Conservation (phyloP, 2,797 vertebrate species). For the Zalophus californianus region DNA sequence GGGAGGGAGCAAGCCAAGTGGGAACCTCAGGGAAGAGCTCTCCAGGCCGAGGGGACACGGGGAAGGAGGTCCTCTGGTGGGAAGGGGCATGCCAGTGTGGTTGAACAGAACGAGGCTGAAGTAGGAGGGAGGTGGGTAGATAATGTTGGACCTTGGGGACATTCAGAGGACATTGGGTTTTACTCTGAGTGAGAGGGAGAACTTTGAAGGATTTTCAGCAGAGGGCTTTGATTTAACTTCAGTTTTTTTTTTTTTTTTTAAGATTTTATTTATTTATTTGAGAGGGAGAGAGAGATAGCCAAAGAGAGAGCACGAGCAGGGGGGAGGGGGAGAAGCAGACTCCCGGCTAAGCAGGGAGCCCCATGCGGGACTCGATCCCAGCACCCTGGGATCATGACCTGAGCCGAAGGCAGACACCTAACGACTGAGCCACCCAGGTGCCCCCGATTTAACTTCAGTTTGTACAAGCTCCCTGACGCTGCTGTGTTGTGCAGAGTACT, state of each 20-base stretch:
- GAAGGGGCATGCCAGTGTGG: background rate
- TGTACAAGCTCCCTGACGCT: background rate
- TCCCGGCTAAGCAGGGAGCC: background rate
- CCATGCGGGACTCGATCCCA: fast-evolving
- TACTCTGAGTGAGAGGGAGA: too few species aligned
- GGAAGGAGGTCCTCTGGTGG: background rate
- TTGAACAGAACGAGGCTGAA: background rate
- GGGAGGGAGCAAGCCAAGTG: background rate
- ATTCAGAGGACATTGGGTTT: background rate
- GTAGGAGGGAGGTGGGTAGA: fast-evolving
- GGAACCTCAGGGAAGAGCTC: background rate
- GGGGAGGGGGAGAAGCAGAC: background rate
- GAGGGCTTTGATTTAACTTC: background rate
- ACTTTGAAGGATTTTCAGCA: background rate
- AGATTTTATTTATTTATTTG: background rate
- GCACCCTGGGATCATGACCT: background rate
- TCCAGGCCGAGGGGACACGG: background rate
- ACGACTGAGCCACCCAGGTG: background rate
- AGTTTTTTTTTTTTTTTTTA: background rate
- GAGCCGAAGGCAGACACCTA: background rate
- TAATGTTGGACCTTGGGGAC: too few species aligned
- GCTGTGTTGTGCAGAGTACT: background rate
- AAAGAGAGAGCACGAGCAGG: background rate
- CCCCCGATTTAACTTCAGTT: background rate
- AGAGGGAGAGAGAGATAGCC: background rate